Evolutionary conservation across 1,140 invertebrate genomes (phyloP).

Genomic region (Listronotus oregonensis): DNA sequence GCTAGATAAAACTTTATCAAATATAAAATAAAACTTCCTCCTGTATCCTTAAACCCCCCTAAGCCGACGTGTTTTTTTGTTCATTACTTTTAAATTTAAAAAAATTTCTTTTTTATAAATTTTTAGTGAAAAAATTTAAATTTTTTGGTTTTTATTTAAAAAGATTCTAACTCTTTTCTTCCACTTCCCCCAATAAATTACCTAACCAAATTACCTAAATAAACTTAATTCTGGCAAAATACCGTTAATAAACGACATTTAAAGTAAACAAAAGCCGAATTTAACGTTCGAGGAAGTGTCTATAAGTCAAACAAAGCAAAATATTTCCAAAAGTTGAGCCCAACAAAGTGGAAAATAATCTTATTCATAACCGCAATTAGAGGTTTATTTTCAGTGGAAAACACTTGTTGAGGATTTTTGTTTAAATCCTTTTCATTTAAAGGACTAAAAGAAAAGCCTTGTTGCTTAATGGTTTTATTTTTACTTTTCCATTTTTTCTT

Average conservation of each 20-base stretch:
- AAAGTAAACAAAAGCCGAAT: constrained; percentile 17
- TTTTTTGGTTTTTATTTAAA: too few relatives aligned
- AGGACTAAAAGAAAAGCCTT: not conserved
- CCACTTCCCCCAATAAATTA: not conserved
- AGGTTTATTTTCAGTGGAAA: constrained; percentile 38
- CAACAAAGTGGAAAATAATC: constrained; percentile 47
- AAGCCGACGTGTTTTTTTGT: too few relatives aligned
- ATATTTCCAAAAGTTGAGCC: constrained; percentile 42
- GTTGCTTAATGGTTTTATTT: too few relatives aligned
- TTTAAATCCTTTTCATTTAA: constrained; percentile 32
- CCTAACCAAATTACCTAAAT: not conserved
- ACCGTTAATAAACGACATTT: constrained; percentile 19
- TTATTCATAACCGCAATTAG: constrained; percentile 47
- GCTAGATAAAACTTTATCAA: too few relatives aligned
- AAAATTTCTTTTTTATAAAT: too few relatives aligned
- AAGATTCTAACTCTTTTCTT: too few relatives aligned
- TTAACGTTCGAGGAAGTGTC: constrained; percentile 41
- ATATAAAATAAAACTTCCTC: too few relatives aligned
- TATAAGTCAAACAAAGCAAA: constrained; percentile 45
- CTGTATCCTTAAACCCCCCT: too few relatives aligned
- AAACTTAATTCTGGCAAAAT: constrained; percentile 4
- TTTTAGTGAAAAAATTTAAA: too few relatives aligned
- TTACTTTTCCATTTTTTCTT: too few relatives aligned
- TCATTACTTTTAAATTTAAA: too few relatives aligned
- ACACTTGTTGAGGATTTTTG: constrained; percentile 40